These are phyloP conservation scores for Operophtera brumata DNA, from an alignment of 2,888 invertebrate species.

Conservation along the genomic window DNA sequence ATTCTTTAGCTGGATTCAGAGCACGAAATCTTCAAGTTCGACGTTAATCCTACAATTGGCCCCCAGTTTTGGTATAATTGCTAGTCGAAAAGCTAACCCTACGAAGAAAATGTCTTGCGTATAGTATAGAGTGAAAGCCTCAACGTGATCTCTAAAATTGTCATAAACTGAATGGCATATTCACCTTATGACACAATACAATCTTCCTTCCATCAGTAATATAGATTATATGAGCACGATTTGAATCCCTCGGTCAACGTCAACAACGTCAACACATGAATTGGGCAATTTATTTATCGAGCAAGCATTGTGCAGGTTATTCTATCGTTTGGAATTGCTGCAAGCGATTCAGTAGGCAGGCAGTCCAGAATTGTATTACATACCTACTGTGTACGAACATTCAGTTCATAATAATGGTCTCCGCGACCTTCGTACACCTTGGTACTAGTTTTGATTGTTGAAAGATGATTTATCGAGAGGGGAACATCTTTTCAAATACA, in stretches of 20 bases:
- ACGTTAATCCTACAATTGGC: no score
- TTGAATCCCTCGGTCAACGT: conserved; percentile 5
- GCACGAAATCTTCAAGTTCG: no score
- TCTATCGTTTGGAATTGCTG: conserved; percentile 16
- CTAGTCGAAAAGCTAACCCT: no score
- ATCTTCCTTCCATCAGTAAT: conserved; percentile 8
- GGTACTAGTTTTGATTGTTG: conserved; percentile 1
- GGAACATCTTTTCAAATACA: not conserved
- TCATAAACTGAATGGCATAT: not conserved
- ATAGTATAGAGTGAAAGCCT: no score
- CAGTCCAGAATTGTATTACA: conserved; percentile 7
- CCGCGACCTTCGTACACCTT: not conserved
- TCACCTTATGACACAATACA: not conserved
- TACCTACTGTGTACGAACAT: not conserved
- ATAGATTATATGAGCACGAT: not conserved
- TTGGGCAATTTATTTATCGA: conserved; percentile 28
- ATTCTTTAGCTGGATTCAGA: no score
- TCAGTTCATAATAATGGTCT: conserved; percentile 1
- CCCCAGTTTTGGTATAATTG: no score
- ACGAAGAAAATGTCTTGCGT: no score
- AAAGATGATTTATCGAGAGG: not conserved
- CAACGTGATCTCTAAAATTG: no score
- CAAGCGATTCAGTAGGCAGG: conserved; percentile 11
- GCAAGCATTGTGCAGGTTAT: conserved; percentile 14
- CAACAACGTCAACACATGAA: conserved; percentile 14